Base-by-base conservation (phyloP, 2,888 invertebrate genomes). In the Busseola fusca region DNA sequence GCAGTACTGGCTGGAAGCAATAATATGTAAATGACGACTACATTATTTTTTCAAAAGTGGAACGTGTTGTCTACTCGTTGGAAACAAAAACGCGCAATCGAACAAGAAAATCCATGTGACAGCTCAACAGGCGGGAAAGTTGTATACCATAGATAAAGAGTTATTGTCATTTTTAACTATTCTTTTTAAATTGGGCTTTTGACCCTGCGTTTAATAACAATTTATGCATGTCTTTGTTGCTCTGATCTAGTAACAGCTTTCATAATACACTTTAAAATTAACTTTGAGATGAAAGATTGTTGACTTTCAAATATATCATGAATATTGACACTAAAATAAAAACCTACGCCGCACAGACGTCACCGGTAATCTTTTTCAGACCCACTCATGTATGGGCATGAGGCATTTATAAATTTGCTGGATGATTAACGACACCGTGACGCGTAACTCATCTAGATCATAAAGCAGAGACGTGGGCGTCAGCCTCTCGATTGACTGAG, bases 41-140 rank as follows among this genome's bases (percentile, higher is more conserved):
- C 78, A 74, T 80, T 81, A 81, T 85, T 40, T 86, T 87, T 87
- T 84, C 58, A 82, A 85, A 90, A 88, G 85, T 87, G 69, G 87
- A 86, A 89, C 87, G 73, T 70, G 21, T 77, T 75, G 83, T 83
- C 78, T 67, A 50, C 74, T 75, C 57, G 37, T 64, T 64, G 64
- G 71, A 76, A 80, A 77, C 71, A 73, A 76, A 71, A 83, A 48
- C 60, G 27, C 40, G 27, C 58, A 59, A 63, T 76, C 68, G 70
- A 77, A 76, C 80, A 78, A 71, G 56, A 84, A 75, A 75, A 78
- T 48, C 4, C 34, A 64, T 62, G 57, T 70, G 69, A 67, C 73
- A 71, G 57, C 30, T 60, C 64, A 64, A 69, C 69, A 66, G 62
- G 66, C 68, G 59, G 69, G 63, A 68, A 70, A 64, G 48, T 56